phyloP scores from a whole-genome alignment of 2,797 vertebrate species.

The Phrynocephalus forsythii region DNA sequence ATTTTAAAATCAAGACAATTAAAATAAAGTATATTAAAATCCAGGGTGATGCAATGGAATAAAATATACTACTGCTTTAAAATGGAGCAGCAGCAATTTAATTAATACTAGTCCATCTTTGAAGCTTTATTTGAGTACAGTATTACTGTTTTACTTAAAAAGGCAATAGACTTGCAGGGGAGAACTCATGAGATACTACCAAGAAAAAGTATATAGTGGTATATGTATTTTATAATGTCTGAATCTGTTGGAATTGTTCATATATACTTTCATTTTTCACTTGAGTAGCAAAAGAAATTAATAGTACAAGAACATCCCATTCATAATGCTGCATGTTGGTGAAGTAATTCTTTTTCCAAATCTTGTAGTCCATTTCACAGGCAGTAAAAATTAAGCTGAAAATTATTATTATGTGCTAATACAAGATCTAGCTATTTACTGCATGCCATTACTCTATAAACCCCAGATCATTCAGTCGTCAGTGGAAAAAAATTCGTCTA shows the following conservation, averaged over 20 bases:
- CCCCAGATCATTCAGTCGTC: conserved; percentile 9
- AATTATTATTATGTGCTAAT: neutral
- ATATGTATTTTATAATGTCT: conserved; percentile 13
- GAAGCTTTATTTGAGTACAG: neutral
- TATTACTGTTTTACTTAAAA: neutral
- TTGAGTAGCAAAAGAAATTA: conserved; percentile 21
- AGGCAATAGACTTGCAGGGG: neutral
- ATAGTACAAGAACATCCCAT: neutral
- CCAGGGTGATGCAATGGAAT: too few relatives aligned
- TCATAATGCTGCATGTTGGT: neutral
- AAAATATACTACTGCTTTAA: too few relatives aligned
- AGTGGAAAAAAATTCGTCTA: conserved; percentile 29
- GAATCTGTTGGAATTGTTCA: conserved; percentile 23
- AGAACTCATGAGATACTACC: neutral
- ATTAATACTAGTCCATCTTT: neutral
- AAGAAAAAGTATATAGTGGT: conserved; percentile 9
- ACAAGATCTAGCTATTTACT: neutral
- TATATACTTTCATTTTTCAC: conserved; percentile 14
- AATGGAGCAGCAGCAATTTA: too few relatives aligned
- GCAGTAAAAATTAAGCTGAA: conserved; percentile 18
- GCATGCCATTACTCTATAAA: conserved; percentile 29
- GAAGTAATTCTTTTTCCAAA: conserved; percentile 20
- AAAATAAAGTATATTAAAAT: too few relatives aligned
- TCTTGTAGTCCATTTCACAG: conserved; percentile 18
- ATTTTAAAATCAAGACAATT: too few relatives aligned